Conservation (phyloP, 1,140 invertebrate genomes). For the Babylonia areolata region DNA sequence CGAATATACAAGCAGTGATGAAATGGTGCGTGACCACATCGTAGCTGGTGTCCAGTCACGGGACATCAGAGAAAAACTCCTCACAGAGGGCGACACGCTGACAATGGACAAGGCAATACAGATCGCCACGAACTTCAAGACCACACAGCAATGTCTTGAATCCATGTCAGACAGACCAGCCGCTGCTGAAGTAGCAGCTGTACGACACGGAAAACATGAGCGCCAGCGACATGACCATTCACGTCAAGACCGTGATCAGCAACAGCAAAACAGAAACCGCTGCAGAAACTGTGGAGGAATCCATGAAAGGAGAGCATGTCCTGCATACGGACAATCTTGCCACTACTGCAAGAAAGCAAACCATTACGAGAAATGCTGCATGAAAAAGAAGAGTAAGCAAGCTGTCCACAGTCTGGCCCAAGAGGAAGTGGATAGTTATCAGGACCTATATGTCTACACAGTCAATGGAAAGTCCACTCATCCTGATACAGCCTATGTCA, state of each 20-base stretch:
- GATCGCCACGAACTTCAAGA: neutral
- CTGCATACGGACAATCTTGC: conserved; percentile 3
- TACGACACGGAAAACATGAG: neutral
- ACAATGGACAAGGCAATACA: conserved; percentile 9
- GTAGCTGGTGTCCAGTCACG: neutral
- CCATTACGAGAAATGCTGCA: conserved; percentile 23
- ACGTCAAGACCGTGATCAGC: neutral
- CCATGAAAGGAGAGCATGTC: neutral
- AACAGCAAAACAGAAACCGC: neutral
- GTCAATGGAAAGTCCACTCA: conserved; percentile 20
- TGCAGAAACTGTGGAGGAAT: conserved; percentile 5
- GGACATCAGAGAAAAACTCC: neutral
- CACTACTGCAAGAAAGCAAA: neutral
- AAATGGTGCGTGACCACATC: conserved; percentile 21
- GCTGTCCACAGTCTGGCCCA: neutral
- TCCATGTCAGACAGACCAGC: neutral
- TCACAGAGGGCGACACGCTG: conserved; percentile 19
- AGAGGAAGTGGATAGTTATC: neutral
- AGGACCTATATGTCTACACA: conserved; percentile 16
- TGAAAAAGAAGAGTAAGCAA: neutral
- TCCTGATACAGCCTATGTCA: too few species aligned
- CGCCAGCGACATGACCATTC: neutral
- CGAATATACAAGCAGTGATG: conserved; percentile 22
- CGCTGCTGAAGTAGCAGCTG: neutral
- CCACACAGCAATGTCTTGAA: neutral